phyloP scores from a whole-genome alignment of 2,888 invertebrate species.

The Gymnocheta viridis region DNA sequence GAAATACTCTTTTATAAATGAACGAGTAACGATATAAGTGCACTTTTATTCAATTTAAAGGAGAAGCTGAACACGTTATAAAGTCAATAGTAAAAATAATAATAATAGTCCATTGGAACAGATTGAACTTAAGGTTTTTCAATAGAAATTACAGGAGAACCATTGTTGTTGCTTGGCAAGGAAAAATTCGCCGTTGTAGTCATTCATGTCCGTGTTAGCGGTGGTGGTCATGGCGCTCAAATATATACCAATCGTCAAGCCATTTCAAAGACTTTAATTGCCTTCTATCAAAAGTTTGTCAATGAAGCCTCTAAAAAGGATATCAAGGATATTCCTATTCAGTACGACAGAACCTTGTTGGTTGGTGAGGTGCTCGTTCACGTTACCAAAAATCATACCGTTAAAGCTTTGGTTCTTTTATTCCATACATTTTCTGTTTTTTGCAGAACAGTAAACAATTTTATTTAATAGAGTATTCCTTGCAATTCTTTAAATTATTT shows the following conservation, averaged over 20 bases:
- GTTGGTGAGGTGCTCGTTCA: constrained; percentile 99
- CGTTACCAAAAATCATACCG: constrained; percentile 99
- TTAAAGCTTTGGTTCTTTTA: constrained; percentile 84
- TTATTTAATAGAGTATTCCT: no score
- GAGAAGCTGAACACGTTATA: no score
- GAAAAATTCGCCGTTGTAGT: constrained; percentile 98
- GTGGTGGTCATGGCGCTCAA: constrained; percentile 99
- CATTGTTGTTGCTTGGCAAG: constrained; percentile 94
- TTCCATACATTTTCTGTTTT: constrained; percentile 26
- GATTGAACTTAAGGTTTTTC: constrained; percentile 97
- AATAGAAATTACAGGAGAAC: constrained; percentile 97
- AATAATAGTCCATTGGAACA: no score
- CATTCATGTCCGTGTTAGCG: constrained; percentile 98
- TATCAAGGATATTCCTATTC: constrained; percentile 98
- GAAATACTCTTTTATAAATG: no score
- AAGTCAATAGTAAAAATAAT: no score
- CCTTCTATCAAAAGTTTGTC: constrained; percentile 99
- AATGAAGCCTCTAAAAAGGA: constrained; percentile 99
- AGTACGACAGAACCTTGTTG: constrained; percentile 97
- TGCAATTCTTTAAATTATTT: no score
- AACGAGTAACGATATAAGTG: no score
- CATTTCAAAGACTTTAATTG: constrained; percentile 97
- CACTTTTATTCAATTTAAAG: no score
- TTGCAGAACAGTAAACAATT: constrained; percentile 57
- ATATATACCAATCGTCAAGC: constrained; percentile 99